phyloP scores from a whole-genome alignment of 2,888 invertebrate species.

The Synanthedon formicaeformis region DNA sequence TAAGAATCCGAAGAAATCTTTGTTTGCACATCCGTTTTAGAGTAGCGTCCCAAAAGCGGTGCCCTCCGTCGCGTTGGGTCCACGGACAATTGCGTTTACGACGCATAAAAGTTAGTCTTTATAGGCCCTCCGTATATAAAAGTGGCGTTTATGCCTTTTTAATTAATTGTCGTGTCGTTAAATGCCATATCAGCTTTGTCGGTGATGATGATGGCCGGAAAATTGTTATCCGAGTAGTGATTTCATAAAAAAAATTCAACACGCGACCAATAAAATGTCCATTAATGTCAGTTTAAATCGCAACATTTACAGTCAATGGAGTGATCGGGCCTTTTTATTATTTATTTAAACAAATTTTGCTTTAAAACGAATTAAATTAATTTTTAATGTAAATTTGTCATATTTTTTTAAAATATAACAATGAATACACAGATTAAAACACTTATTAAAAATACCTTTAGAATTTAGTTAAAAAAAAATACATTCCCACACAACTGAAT shows the following conservation, averaged over 20 bases:
- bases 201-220: slow-evolving; percentile 53
- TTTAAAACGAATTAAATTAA: no score
- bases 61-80: slow-evolving; percentile 51
- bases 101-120: slow-evolving; percentile 71
- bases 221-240: slow-evolving; percentile 61
- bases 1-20: slow-evolving; percentile 12
- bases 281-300: slow-evolving; percentile 26
- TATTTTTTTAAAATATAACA: no score
- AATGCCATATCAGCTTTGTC: slow-evolving; percentile 62
- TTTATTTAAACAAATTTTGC: no score
- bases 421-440: no score
- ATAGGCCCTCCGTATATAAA: slow-evolving; percentile 66
- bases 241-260: slow-evolving; percentile 52
- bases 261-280: slow-evolving; percentile 29
- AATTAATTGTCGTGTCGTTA: slow-evolving; percentile 68
- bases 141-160: slow-evolving; percentile 68
- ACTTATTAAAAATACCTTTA: not conserved
- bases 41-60: slow-evolving; percentile 22
- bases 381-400: no score
- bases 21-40: slow-evolving; percentile 22
- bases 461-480: not conserved
- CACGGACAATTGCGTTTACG: slow-evolving; percentile 69
- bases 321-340: no score
- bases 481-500: not conserved
- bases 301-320: not conserved